A percentile compares a stretch with the other conserved stretches of the same genome.
phyloP scores from a whole-genome alignment of 1,140 invertebrate species.

The Augochlora pura region DNA sequence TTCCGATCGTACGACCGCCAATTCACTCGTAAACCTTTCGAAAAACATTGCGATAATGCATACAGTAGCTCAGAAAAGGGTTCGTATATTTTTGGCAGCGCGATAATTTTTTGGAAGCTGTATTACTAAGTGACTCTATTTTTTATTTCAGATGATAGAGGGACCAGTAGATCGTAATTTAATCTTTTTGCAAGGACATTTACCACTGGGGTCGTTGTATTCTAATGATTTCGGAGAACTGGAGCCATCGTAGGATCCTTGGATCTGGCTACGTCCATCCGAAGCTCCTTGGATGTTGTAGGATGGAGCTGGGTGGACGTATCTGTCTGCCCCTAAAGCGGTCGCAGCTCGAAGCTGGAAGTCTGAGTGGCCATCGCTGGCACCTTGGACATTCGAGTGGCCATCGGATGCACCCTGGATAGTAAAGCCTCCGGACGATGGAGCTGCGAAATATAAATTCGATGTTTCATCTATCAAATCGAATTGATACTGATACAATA shows the following conservation, averaged over 20 bases:
- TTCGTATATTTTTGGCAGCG: too few species aligned
- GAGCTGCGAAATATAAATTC: conserved; percentile 59
- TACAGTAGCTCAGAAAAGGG: too few species aligned
- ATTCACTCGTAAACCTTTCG: conserved; percentile 72
- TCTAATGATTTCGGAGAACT: conserved; percentile 64
- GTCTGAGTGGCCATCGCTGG: conserved; percentile 71
- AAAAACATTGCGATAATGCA: background rate
- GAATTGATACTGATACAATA: too few species aligned
- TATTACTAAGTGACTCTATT: too few species aligned
- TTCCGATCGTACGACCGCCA: conserved; percentile 74
- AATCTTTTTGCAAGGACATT: too few species aligned
- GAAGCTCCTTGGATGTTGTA: conserved; percentile 71
- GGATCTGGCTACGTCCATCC: conserved; percentile 65
- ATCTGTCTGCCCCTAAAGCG: conserved; percentile 60
- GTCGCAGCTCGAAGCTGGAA: conserved; percentile 72
- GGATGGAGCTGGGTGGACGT: conserved; percentile 41
- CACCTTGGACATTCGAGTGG: conserved; percentile 72
- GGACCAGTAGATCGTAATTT: too few species aligned
- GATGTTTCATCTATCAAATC: too few species aligned
- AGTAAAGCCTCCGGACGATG: conserved; percentile 69
- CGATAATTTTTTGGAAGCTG: too few species aligned
- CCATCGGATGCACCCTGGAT: conserved; percentile 75
- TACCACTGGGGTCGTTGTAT: conserved; percentile 76
- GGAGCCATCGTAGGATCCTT: conserved; percentile 64
- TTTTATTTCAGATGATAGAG: too few species aligned